Conservation (phyloP, 2,797 vertebrate genomes). For the Sandelia bainsii region DNA sequence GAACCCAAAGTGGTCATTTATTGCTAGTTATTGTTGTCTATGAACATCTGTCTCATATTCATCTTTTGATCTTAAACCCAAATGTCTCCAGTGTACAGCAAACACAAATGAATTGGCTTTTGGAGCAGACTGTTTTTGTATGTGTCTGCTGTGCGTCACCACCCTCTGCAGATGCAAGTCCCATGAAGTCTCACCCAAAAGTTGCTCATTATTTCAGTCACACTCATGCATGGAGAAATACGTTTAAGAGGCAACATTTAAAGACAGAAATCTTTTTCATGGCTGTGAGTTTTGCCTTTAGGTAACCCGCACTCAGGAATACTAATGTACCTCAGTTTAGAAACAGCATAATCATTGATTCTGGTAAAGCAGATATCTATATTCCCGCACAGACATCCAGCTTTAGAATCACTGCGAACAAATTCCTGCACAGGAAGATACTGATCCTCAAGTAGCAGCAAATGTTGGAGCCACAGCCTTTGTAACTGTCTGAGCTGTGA, state of each 20-base stretch:
- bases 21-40: too few relatives aligned
- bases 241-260: constrained; percentile 39
- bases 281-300: constrained; percentile 23
- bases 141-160: background rate
- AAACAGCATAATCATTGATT: constrained; percentile 42
- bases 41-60: too few relatives aligned
- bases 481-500: constrained; percentile 34
- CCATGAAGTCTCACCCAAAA: background rate
- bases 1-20: too few relatives aligned
- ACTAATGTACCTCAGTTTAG: constrained; percentile 29
- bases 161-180: background rate
- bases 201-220: constrained; percentile 54
- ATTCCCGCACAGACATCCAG: constrained; percentile 13
- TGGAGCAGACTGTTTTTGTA: background rate
- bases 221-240: constrained; percentile 19
- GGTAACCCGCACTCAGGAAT: constrained; percentile 36
- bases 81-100: too few relatives aligned
- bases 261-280: constrained; percentile 38
- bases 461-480: constrained; percentile 19
- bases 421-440: constrained; percentile 28
- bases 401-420: constrained; percentile 12
- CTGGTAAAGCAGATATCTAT: constrained; percentile 21
- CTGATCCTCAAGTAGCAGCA: constrained; percentile 29
- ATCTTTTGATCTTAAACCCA: too few relatives aligned
- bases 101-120: background rate